Evolutionary conservation across 2,113 vertebrate species (phyloP), one percentile per base, ranked within the genome.

Genomic region (Lagopus muta): DNA sequence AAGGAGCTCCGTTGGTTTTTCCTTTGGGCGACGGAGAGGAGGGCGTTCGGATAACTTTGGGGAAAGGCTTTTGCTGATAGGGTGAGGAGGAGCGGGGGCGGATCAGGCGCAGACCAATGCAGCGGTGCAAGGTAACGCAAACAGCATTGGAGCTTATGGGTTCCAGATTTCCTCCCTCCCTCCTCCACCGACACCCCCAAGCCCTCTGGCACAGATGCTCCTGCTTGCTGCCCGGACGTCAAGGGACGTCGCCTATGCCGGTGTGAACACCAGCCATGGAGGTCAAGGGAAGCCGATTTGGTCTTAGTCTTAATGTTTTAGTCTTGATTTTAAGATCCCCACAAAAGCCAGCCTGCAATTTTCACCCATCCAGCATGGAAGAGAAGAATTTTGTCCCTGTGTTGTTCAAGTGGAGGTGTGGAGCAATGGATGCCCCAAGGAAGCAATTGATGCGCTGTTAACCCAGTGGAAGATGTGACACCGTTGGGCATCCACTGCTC

Each of bases 71-170:
- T 92, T 71, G 95, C 95, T 95, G 97, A 97, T 97, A 97, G 97
- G 96, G 92, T 7, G 85, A 82, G 96, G 95, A 93, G 73, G 97
- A 94, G 83, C 24, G 76, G 88, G 93, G 97, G 93, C 97, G 98
- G 98, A 89, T 90, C 92, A 96, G 96, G 97, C 97, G 52, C 94
- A 91, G 97, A 88, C 98, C 98, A 98, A 98, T 98, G 89, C 97
- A 96, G 97, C 94, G 93, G 86, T 81, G 95, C 97, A 93, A 92
- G 94, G 97, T 97, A 95, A 95, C 91, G 96, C 98, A 98, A 97
- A 98, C 94, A 97, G 97, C 98, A 97, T 97, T 97, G 97, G 97
- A 97, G 97, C 98, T 98, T 98, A 99, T 98, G 97, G 98, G 97
- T 98, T 98, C 98, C 98, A 99, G 98, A 99, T 99, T 99, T 98